Evolutionary conservation across 2,888 invertebrate genomes (phyloP), one percentile per base, ranked within the genome.

Genomic region (Frankliniella intonsa): DNA sequence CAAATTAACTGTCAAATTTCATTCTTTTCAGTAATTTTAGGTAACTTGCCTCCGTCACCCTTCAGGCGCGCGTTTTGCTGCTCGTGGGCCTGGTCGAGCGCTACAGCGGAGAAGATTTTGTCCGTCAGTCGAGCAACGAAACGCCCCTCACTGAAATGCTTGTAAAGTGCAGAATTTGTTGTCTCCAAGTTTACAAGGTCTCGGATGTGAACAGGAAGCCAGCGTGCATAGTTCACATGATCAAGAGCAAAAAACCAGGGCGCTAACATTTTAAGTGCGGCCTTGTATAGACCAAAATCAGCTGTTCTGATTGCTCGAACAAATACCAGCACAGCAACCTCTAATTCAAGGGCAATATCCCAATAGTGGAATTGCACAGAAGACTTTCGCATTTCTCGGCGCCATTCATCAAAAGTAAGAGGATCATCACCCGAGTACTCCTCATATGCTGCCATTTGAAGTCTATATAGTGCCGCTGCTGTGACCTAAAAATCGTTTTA

Each of bases 61-160:
- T 85, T 85, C 25, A 85, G 82, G 62, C 79, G 50, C 12, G 84
- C 84, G 81, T 86, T 86, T 81, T 85, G 84, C 81, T 86, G 85
- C 81, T 85, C 85, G 82, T 86, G 85, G 49, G 84, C 84, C 51
- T 86, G 85, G 83, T 86, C 86, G 9, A 65, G n/a, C 3, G 65
- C 19, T 65, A 65, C 22, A 22, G 19, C 22, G n/a, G 65, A 65
- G 22, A 11, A 65, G 0, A 1, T n/a, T 19, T n/a, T 14, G 1
- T 9, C n/a, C 9, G n/a, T n/a, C 9, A 10, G 9, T n/a, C n/a
- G 19, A 9, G 65, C 65, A 3, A 65, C 65, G n/a, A 65, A 65
- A n/a, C n/a, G n/a, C n/a, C 65, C 65, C 2, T 65, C n/a, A 1
- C 10, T 14, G n/a, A 65, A 65, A 3, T 65, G 10, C 22, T 65